Evolutionary conservation across 2,888 invertebrate species (phyloP).

Genomic region (Morpho deidamia): DNA sequence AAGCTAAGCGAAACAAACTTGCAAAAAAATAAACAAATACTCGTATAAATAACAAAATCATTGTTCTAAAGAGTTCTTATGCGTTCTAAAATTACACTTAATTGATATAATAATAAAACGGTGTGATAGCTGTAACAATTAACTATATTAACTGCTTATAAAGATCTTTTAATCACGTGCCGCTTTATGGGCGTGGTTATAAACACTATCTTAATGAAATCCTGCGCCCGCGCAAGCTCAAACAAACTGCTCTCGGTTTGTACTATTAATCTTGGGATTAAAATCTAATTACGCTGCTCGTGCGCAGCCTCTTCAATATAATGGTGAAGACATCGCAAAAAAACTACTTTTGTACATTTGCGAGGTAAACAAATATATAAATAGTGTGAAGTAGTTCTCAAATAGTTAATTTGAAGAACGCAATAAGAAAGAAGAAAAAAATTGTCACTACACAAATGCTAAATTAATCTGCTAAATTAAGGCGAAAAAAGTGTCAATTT

Average conservation of each 20-base stretch:
- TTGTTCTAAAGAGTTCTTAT: too few relatives aligned
- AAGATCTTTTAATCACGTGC: neutral
- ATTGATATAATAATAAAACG: neutral
- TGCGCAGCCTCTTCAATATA: neutral
- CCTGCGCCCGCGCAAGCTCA: slow-evolving; percentile 7
- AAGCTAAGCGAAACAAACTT: too few relatives aligned
- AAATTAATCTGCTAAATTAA: too few relatives aligned
- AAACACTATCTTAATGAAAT: slow-evolving; percentile 15
- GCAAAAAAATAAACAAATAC: too few relatives aligned
- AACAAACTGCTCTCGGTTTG: neutral
- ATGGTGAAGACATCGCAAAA: too few relatives aligned
- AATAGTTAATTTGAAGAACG: too few relatives aligned
- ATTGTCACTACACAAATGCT: too few relatives aligned
- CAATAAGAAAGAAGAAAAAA: too few relatives aligned
- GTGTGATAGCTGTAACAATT: neutral
- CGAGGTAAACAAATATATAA: too few relatives aligned
- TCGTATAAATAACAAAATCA: neutral
- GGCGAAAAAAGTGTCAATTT: too few relatives aligned
- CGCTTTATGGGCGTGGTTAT: slow-evolving; percentile 3
- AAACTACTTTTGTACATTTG: too few relatives aligned
- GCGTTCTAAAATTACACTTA: neutral
- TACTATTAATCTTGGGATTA: slow-evolving; percentile 8
- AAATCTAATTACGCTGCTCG: slow-evolving; percentile 6
- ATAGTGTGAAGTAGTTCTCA: too few relatives aligned
- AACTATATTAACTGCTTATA: neutral